Conservation (phyloP, 2,113 vertebrate genomes). For the Vulpes lagopus region DNA sequence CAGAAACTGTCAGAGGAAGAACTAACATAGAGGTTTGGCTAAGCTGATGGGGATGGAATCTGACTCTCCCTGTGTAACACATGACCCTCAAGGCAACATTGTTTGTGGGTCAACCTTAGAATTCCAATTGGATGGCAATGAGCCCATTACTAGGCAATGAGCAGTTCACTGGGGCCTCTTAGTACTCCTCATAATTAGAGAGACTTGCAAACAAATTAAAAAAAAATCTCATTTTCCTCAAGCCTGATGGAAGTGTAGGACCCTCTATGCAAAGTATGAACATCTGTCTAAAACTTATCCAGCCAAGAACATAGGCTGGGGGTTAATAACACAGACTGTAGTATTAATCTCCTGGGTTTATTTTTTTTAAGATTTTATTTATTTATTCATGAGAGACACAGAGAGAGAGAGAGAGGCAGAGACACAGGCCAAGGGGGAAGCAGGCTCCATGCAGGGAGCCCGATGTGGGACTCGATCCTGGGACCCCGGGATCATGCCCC, state of each 20-base stretch:
- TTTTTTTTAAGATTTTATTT: too few relatives aligned
- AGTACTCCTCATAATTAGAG: not conserved
- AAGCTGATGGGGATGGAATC: not conserved
- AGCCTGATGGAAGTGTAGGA: not conserved
- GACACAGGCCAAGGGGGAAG: too few relatives aligned
- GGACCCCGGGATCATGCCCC: too few relatives aligned
- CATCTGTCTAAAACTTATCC: not conserved
- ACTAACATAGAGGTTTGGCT: not conserved
- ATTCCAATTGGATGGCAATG: not conserved
- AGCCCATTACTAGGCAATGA: not conserved
- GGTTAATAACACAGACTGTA: fast-evolving
- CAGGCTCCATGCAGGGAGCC: too few relatives aligned
- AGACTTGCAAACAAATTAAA: not conserved
- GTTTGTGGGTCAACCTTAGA: not conserved
- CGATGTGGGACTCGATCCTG: too few relatives aligned
- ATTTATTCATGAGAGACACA: too few relatives aligned
- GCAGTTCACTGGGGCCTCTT: not conserved
- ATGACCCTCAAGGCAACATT: not conserved
- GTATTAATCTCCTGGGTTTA: not conserved
- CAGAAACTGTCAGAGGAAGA: not conserved
- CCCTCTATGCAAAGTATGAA: not conserved
- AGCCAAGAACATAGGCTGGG: not conserved
- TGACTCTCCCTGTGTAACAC: too few relatives aligned
- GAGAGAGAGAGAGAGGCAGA: too few relatives aligned
- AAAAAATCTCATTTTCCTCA: not conserved